Evolutionary conservation across 2,888 invertebrate species (phyloP).

Genomic region (Tetranychus truncatus): DNA sequence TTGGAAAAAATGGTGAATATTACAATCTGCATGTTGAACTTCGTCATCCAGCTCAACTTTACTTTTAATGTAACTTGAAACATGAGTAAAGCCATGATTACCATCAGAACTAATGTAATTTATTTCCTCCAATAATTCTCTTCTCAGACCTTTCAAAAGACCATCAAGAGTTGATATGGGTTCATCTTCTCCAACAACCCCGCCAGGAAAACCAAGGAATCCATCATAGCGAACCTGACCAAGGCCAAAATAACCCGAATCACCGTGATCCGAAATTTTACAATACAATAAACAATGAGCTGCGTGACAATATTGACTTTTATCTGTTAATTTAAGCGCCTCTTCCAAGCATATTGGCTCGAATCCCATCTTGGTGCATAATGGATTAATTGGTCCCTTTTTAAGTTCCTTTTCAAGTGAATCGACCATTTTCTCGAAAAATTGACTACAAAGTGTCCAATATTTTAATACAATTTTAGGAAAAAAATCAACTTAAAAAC

Average conservation of each 20-base stretch:
- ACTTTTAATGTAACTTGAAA: neutral
- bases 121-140: constrained; percentile 7
- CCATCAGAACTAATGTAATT: neutral
- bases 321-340: neutral
- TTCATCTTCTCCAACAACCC: neutral
- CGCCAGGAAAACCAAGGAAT: neutral
- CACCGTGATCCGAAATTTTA: neutral
- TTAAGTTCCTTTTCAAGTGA: no score
- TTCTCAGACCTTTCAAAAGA: neutral
- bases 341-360: neutral
- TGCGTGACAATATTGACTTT: neutral
- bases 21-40: neutral
- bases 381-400: neutral
- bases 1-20: neutral
- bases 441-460: no score
- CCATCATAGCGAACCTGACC: constrained; percentile 2
- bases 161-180: neutral
- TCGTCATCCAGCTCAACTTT: neutral
- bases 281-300: constrained; percentile 8
- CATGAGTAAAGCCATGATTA: neutral
- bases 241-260: neutral
- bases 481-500: no score
- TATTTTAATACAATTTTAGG: no score
- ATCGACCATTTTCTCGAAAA: no score
- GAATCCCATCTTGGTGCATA: neutral